These are phyloP conservation scores for Saimiri boliviensis DNA, from an alignment of 2,113 vertebrate genomes.

Conservation along the genomic window DNA sequence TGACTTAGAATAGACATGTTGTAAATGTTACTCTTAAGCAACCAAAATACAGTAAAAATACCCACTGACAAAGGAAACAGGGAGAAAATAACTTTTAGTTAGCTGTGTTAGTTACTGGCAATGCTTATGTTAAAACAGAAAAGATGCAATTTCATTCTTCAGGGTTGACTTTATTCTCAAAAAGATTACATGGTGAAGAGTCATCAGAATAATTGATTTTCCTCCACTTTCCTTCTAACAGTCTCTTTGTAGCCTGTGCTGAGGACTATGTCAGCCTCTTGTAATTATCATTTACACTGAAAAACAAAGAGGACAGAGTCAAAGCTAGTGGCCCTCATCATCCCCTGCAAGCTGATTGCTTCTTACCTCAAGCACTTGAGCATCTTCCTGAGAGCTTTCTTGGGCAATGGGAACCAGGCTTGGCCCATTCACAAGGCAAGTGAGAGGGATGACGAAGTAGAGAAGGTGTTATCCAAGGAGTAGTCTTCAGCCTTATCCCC, in stretches of 20 bases:
- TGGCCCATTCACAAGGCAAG: neutral
- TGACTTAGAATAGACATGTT: slow-evolving; percentile 44
- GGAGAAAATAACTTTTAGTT: slow-evolving; percentile 3
- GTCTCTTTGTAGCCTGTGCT: neutral
- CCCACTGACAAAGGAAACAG: neutral
- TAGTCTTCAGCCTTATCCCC: neutral
- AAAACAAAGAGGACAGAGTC: neutral
- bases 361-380: neutral
- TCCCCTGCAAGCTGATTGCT: neutral
- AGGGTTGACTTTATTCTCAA: neutral
- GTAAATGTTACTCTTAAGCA: slow-evolving; percentile 66
- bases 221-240: neutral
- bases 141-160: neutral
- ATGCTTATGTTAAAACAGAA: neutral
- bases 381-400: neutral
- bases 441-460: neutral
- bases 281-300: neutral
- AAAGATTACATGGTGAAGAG: neutral
- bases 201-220: neutral
- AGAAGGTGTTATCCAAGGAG: neutral
- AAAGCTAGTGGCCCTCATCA: neutral
- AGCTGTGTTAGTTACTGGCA: slow-evolving; percentile 32
- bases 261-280: neutral
- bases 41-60: slow-evolving; percentile 16
- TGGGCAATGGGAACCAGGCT: neutral